These are phyloP conservation scores for Elachura formosa DNA, from an alignment of 2,113 vertebrate species.

Conservation along the genomic window DNA sequence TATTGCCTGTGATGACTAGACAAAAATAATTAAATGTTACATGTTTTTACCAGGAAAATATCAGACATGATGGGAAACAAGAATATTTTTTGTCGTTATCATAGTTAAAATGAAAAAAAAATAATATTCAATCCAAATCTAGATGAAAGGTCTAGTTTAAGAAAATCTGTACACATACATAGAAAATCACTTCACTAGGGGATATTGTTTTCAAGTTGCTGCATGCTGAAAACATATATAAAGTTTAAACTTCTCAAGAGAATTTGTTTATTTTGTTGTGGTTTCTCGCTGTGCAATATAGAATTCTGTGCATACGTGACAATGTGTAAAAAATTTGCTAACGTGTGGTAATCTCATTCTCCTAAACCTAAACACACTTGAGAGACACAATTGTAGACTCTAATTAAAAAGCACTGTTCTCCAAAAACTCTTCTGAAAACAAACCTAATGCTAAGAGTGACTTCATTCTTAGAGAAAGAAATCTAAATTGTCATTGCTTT, in stretches of 20 bases:
- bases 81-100: not conserved
- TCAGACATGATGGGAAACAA: not conserved
- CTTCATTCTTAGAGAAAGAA: not conserved
- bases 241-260: not conserved
- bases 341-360: not conserved
- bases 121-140: not conserved
- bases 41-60: not conserved
- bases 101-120: not conserved
- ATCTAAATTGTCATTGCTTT: not conserved
- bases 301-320: not conserved
- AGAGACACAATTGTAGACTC: not conserved
- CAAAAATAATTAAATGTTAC: not conserved
- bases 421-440: not conserved
- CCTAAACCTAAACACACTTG: not conserved
- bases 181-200: not conserved
- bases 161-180: not conserved
- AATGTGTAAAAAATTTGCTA: not conserved
- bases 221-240: not conserved
- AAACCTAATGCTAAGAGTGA: not conserved
- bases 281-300: not conserved
- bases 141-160: not conserved
- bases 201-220: not conserved
- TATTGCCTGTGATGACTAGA: not conserved
- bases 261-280: not conserved
- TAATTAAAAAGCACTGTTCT: not conserved